Evolutionary conservation across 2,797 vertebrate species (phyloP).

Genomic region (Gymnoscopelus braueri): DNA sequence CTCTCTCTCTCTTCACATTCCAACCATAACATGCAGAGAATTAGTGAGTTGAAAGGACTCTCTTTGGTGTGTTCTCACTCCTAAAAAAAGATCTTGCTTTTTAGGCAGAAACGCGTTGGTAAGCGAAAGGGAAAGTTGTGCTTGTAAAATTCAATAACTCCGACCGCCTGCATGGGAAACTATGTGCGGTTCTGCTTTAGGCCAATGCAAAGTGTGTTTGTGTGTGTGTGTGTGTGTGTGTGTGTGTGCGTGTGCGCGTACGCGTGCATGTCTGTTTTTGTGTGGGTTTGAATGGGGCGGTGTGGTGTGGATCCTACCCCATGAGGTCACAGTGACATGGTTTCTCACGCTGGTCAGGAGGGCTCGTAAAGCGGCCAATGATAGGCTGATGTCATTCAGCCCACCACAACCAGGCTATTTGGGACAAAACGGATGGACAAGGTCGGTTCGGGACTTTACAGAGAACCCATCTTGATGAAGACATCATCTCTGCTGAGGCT

Average conservation of each 20-base stretch:
- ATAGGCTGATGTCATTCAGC: slow-evolving; percentile 75
- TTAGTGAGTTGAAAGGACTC: slow-evolving; percentile 65
- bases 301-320: slow-evolving; percentile 30
- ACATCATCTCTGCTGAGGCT: slow-evolving; percentile 66
- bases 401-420: slow-evolving; percentile 69
- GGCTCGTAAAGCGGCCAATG: slow-evolving; percentile 68
- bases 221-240: slow-evolving; percentile 4
- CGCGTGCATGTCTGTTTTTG: slow-evolving; percentile 16
- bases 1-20: slow-evolving; percentile 66
- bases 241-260: slow-evolving; percentile 4
- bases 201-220: slow-evolving; percentile 2
- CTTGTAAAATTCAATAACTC: slow-evolving; percentile 66
- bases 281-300: slow-evolving; percentile 1
- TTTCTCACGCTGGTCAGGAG: slow-evolving; percentile 71
- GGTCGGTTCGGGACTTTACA: slow-evolving; percentile 54
- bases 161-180: slow-evolving; percentile 64
- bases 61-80: slow-evolving; percentile 61
- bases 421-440: slow-evolving; percentile 44
- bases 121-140: slow-evolving; percentile 50
- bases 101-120: slow-evolving; percentile 3
- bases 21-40: slow-evolving; percentile 74
- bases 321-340: slow-evolving; percentile 55
- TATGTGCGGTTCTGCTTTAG: slow-evolving; percentile 60
- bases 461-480: slow-evolving; percentile 52
- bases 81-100: slow-evolving; percentile 58